Evolutionary conservation across 2,113 vertebrate genomes (phyloP).

Genomic region (Triplophysa rosa): DNA sequence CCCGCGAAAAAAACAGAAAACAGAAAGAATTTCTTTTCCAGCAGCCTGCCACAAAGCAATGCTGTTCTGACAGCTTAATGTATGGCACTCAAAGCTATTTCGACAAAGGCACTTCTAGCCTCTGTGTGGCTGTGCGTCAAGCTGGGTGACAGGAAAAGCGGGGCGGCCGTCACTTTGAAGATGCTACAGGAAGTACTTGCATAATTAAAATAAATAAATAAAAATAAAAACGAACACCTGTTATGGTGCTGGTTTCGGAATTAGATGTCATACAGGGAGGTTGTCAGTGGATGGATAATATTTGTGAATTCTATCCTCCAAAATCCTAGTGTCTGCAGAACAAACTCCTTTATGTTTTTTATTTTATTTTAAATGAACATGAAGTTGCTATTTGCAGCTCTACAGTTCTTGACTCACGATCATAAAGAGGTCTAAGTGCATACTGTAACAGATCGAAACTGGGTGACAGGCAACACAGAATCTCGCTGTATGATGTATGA

Average conservation of each 20-base stretch:
- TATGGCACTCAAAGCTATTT: conserved; percentile 41
- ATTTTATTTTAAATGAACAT: conserved; percentile 2
- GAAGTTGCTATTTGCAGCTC: not conserved
- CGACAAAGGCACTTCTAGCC: conserved; percentile 1
- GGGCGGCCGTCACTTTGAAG: conserved; percentile 27
- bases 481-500: not conserved
- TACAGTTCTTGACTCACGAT: not conserved
- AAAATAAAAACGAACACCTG: not conserved
- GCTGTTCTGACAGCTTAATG: conserved; percentile 42
- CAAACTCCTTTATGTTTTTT: not conserved
- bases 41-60: not conserved
- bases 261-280: too few species aligned
- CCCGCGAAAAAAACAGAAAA: conserved; percentile 14
- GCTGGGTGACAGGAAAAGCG: conserved; percentile 23
- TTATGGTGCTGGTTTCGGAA: not conserved
- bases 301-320: too few species aligned
- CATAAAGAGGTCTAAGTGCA: conserved; percentile 2
- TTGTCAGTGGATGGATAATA: too few species aligned
- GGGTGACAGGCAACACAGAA: not conserved
- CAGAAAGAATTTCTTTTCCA: conserved; percentile 13
- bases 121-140: not conserved
- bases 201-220: conserved; percentile 11
- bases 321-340: too few species aligned
- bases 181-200: not conserved
- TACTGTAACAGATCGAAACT: conserved; percentile 5